Evolutionary conservation across 2,888 invertebrate species (phyloP), one percentile per base, ranked within the genome.

Genomic region (Rhamnusium bicolor): DNA sequence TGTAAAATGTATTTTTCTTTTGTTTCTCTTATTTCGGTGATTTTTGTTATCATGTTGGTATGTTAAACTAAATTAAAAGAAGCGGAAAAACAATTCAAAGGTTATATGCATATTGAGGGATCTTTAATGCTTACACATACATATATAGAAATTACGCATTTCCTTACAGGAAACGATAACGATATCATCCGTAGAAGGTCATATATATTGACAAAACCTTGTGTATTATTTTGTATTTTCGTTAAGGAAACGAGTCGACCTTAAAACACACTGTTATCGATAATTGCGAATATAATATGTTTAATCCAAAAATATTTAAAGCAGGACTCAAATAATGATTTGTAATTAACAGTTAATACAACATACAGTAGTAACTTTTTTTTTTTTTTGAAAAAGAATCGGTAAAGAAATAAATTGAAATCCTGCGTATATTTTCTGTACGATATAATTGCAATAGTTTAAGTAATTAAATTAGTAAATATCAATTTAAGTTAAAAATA

Each of bases 101-200:
- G 18, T 40, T 32, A 46, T 29, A 19, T 61, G 46, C 40, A 46
- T 16, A 61, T 46, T 12, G 21, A 1, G 51, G 24, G 19, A 7
- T 51, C 18, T 51, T 19, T 18, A 51, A n/a, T 51, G 51, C 51
- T 18, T 51, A 19, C 18, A 51, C 51, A 32, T 8, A 51, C 51
- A 32, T 29, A 18, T 65, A 27, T 51, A 46, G n/a, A 40, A 72
- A 75, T 74, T 74, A 75, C 77, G 77, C 77, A 53, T 71, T 77
- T 77, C 77, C 73, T 72, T 73, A 62, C 78, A 74, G 78, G 78
- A 78, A 78, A 61, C 49, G 75, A 76, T 78, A 76, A 72, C 71
- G 54, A 73, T 78, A 78, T 77, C 75, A 68, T 76, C 75, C 51
- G 29, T 62, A 69, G 74, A 78, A 78, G 75, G 78, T 74, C 75